A percentile compares a stretch with the other conserved stretches of the same genome.
These are phyloP conservation scores for Tragelaphus strepsiceros DNA, from an alignment of 2,113 vertebrate genomes.

Conservation along the genomic window DNA sequence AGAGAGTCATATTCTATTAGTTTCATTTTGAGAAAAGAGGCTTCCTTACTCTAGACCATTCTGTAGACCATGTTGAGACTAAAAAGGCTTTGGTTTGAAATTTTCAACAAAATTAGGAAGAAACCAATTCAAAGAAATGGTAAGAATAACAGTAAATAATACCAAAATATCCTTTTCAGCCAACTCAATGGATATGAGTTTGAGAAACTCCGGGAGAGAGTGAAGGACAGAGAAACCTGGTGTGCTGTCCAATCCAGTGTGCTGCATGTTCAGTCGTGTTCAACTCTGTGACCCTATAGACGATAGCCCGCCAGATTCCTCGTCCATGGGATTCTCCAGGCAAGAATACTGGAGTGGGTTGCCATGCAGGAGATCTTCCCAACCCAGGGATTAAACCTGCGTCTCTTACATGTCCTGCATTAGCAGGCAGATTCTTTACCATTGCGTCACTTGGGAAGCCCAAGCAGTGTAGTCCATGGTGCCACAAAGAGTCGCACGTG, in stretches of 20 bases:
- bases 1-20: neutral
- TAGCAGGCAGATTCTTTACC: neutral
- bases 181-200: neutral
- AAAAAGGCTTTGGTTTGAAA: neutral
- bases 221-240: neutral
- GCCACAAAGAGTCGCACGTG: neutral
- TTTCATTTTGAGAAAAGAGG: neutral
- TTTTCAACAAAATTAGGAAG: neutral
- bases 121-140: neutral
- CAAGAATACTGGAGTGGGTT: neutral
- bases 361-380: neutral
- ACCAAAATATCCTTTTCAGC: neutral
- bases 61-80: neutral
- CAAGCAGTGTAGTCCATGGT: neutral
- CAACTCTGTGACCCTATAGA: neutral
- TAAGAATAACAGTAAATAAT: neutral
- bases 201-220: neutral
- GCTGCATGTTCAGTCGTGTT: neutral
- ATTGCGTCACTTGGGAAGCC: neutral
- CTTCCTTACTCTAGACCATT: neutral
- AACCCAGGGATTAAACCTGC: neutral
- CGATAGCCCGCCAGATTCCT: neutral
- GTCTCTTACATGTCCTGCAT: neutral
- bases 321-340: neutral
- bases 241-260: too few relatives aligned